Evolutionary conservation across 2,888 invertebrate species (phyloP).

Genomic region (Hydrotaea diabolus): DNA sequence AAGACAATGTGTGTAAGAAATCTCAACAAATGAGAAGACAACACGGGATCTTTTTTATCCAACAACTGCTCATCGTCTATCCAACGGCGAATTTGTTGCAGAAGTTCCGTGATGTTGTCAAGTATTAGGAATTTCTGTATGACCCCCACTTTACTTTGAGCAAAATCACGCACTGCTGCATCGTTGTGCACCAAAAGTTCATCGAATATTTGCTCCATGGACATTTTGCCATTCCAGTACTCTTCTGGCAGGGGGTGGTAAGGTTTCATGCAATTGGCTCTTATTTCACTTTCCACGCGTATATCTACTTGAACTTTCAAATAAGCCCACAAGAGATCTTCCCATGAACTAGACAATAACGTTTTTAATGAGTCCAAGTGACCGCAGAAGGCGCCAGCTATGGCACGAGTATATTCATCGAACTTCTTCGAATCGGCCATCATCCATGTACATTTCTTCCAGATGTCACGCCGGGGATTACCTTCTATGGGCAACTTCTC

Average conservation of each 20-base stretch:
- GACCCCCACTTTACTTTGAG: conserved; percentile 86
- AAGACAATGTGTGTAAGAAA: conserved; percentile 93
- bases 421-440: conserved; percentile 82
- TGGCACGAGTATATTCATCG: conserved; percentile 84
- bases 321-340: conserved; percentile 95
- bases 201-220: conserved; percentile 86
- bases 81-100: conserved; percentile 87
- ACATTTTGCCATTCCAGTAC: conserved; percentile 87
- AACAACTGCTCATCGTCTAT: conserved; percentile 80
- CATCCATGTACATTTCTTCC: conserved; percentile 88
- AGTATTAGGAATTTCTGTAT: conserved; percentile 93
- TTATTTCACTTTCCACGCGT: conserved; percentile 90
- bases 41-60: conserved; percentile 65
- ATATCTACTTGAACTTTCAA: conserved; percentile 91
- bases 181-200: conserved; percentile 85
- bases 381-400: conserved; percentile 91
- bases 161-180: conserved; percentile 81
- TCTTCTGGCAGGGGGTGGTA: conserved; percentile 84
- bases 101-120: conserved; percentile 88
- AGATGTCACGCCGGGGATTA: conserved; percentile 90
- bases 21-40: conserved; percentile 82
- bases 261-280: conserved; percentile 83
- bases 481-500: conserved; percentile 85
- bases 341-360: conserved; percentile 90
- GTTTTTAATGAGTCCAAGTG: conserved; percentile 89